phyloP scores from a whole-genome alignment of 2,113 vertebrate species.

The Thalassoma bifasciatum region DNA sequence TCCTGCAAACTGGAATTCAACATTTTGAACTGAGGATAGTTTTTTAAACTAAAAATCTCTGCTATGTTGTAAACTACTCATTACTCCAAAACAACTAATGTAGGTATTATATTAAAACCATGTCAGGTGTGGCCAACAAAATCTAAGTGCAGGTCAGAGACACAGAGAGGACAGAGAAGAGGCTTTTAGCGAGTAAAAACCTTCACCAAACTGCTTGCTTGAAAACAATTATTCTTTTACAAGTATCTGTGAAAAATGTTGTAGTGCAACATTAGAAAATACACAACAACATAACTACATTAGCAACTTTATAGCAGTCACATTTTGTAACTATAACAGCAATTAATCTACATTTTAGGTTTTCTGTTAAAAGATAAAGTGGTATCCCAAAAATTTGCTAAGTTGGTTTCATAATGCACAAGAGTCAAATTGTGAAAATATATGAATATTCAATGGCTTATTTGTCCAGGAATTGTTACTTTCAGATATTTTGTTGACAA shows the following conservation, averaged over 20 bases:
- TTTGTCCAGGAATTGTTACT: not conserved
- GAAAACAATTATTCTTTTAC: conserved; percentile 21
- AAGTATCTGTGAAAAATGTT: not conserved
- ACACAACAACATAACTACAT: not conserved
- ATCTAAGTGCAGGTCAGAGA: not conserved
- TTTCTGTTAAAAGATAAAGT: conserved; percentile 7
- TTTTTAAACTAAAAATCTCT: not conserved
- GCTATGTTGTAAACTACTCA: no score
- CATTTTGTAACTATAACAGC: conserved; percentile 12
- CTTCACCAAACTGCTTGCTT: not conserved
- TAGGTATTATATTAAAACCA: not conserved
- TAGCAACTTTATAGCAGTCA: not conserved
- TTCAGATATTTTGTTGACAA: not conserved
- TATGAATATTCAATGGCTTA: conserved; percentile 11
- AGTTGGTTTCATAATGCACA: not conserved
- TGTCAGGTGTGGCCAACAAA: not conserved
- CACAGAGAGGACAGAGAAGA: not conserved
- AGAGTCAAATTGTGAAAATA: not conserved
- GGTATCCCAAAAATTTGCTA: not conserved
- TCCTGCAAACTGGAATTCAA: not conserved
- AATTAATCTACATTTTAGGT: conserved; percentile 1
- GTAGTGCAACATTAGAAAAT: conserved; percentile 1
- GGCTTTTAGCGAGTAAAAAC: conserved; percentile 5
- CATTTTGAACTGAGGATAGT: not conserved
- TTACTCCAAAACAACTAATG: not conserved